Base-by-base conservation (phyloP, 1,140 invertebrate species). In the Eueides isabella region DNA sequence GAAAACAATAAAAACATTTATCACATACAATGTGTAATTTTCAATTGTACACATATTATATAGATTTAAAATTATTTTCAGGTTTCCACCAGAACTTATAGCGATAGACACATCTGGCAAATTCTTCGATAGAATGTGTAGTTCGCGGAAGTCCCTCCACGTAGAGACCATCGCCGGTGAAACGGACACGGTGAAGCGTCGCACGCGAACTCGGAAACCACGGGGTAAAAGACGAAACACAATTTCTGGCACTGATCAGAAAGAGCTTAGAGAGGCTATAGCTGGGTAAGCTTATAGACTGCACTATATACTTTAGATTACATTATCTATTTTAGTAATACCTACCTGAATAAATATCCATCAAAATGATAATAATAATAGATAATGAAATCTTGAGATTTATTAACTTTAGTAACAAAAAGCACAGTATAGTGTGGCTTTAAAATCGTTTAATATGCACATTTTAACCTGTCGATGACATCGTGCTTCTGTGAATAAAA, bases 41-140 rank as follows among this genome's bases (percentile, higher is more conserved):
- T 38, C 1, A n/a, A 9, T 19, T 44, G 41, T n/a, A 44, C n/a
- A 19, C 2, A 19, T 38, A 38, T 16, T 38, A 38, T 14, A 12
- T 38, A 16, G 1, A 38, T 16, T 16, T 38, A 55, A 23, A 7
- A 23, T 63, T 30, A 62, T 64, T 85, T 88, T 31, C 88, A 97
- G 97, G 94, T 98, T 97, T 94, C 97, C 97, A 26, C 96, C 97
- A 35, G 96, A 98, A 94, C 92, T 98, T 73, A 96, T 98, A 14
- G 95, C 96, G 61, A 97, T 98, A 70, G 97, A 98, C 89, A 96
- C 97, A 28, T 97, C 96, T 72, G 97, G 97, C 19, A 95, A 95
- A 83, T 95, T 96, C 85, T 98, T 98, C 94, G 95, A 97, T 79
- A 95, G 98, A 77, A 98, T 98, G 97, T 97, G 96, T 80, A 95